Percentiles rank a stretch among this genome's conserved stretches.
These are phyloP conservation scores for Cyclopterus lumpus DNA, from an alignment of 2,797 vertebrate species.

Conservation along the genomic window DNA sequence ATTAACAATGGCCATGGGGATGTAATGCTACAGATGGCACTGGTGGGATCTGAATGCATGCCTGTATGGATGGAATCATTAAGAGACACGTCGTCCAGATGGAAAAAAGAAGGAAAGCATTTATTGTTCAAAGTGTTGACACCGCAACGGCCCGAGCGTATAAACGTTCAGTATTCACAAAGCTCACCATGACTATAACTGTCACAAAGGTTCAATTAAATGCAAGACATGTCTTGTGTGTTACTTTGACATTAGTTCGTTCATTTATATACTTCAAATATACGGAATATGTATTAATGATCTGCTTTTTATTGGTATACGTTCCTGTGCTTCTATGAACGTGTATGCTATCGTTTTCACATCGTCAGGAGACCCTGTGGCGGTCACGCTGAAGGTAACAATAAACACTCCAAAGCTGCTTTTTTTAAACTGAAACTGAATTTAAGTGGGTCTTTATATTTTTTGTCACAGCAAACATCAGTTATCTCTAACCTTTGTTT, in stretches of 20 bases:
- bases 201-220: neutral
- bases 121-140: constrained; percentile 52
- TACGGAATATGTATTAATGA: neutral
- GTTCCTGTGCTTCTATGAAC: neutral
- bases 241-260: neutral
- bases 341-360: neutral
- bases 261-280: too few relatives aligned
- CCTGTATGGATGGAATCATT: constrained; percentile 52
- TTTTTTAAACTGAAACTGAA: neutral
- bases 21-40: constrained; percentile 55
- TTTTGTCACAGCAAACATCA: neutral
- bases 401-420: neutral
- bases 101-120: constrained; percentile 14
- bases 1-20: constrained; percentile 57
- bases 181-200: constrained; percentile 11
- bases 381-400: neutral
- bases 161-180: constrained; percentile 32
- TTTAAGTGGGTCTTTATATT: neutral
- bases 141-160: constrained; percentile 44
- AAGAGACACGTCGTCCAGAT: constrained; percentile 45
- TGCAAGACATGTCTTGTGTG: neutral
- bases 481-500: too few relatives aligned
- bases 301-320: neutral
- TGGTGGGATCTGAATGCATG: constrained; percentile 59
- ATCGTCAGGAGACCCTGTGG: neutral